Base-by-base conservation (phyloP, 2,888 invertebrate genomes). In the Argyra leucocephala region DNA sequence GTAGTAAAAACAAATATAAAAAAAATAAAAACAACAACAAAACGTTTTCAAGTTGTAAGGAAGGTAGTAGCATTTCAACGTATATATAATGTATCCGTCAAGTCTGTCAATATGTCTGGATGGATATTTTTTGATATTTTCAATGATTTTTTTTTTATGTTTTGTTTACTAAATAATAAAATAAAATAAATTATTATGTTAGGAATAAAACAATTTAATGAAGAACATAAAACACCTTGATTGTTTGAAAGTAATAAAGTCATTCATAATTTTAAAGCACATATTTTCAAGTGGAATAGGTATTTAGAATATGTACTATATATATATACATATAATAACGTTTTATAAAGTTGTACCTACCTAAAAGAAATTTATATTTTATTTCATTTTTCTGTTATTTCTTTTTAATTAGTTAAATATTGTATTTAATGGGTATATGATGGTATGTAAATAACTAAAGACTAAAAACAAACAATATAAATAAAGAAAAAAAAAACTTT, bases 1-100 rank as follows among this genome's bases (percentile, higher is more conserved):
- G 61, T 61, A 61, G 61, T 61, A 61, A 61, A n/a, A 61, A 61
- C 48, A 48, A 48, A 48, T 48, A 48, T 18, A 37, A 37, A 48
- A 12, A 48, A 48, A 48, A 48, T 18, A 48, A 48, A 48, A 48
- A 48, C 26, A 61, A 31, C 5, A 37, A 37, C 3, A 18, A 48
- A 48, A 18, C 18, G n/a, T 48, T 48, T 48, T 48, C n/a, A 48
- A 48, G 48, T 18, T 48, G 48, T 48, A 48, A 48, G 18, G 48
- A 48, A 48, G 48, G 48, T 48, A 48, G 48, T 48, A 48, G 48
- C 48, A 48, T 5, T 18, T 5, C 18, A 37, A 2, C 2, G 48
- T 48, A 31, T 31, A 31, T 15, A 48, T 10, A 37, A 37, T 37
- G 37, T 37, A 10, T 37, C 15, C 15, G 6, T 37, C 12, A 48